A percentile compares a stretch with the other conserved stretches of the same genome.
Evolutionary conservation across 2,113 vertebrate genomes (phyloP).

Genomic region (Elaphurus davidianus): DNA sequence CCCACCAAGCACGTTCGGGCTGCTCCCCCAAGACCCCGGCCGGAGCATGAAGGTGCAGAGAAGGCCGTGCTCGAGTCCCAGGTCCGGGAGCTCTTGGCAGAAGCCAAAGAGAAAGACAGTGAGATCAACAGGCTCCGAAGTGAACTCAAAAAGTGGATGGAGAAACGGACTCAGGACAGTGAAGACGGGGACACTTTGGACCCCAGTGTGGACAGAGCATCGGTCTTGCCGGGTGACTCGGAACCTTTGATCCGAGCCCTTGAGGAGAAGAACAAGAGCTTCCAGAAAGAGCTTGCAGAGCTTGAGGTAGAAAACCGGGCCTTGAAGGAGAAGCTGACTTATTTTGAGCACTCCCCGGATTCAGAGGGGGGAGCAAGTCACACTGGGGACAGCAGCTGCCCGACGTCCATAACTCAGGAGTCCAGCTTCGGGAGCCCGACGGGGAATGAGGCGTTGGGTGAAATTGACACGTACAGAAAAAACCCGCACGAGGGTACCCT

Average conservation of each 20-base stretch:
- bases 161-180: conserved; percentile 76
- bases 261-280: conserved; percentile 90
- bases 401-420: conserved; percentile 80
- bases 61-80: conserved; percentile 90
- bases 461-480: conserved; percentile 69
- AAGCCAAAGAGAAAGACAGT: conserved; percentile 94
- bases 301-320: conserved; percentile 91
- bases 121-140: conserved; percentile 93
- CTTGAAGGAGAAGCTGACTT: conserved; percentile 91
- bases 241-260: conserved; percentile 86
- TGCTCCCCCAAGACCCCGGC: conserved; percentile 83
- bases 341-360: conserved; percentile 86
- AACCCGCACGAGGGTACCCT: conserved; percentile 66
- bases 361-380: conserved; percentile 81
- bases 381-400: conserved; percentile 81
- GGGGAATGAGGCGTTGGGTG: conserved; percentile 73
- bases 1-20: conserved; percentile 88
- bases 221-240: conserved; percentile 76
- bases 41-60: conserved; percentile 86
- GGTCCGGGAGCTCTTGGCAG: conserved; percentile 93
- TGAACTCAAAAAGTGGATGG: conserved; percentile 90
- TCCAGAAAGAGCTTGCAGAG: conserved; percentile 89
- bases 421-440: conserved; percentile 81
- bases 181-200: conserved; percentile 74
- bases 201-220: conserved; percentile 59